Conservation (phyloP, 2,113 vertebrate species). For the Myiopsitta monachus region DNA sequence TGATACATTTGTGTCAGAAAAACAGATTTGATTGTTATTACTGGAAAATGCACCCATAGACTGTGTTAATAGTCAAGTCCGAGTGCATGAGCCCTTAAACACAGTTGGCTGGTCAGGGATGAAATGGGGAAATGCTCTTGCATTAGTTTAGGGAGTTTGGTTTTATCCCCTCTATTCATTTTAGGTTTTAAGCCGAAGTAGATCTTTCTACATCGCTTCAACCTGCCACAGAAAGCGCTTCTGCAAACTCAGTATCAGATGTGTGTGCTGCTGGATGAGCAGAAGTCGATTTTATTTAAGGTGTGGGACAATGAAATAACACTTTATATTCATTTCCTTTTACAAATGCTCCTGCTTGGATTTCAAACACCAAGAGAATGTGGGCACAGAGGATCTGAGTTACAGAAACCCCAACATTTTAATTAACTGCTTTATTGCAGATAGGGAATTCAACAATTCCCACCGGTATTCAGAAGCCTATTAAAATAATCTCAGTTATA, state of each 20-base stretch:
- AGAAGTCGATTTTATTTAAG: slow-evolving; percentile 54
- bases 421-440: slow-evolving; percentile 52
- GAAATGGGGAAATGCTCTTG: not conserved
- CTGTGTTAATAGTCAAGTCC: not conserved
- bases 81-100: not conserved
- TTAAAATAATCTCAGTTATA: slow-evolving; percentile 9
- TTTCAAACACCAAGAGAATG: slow-evolving; percentile 11
- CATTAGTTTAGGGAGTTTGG: not conserved
- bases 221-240: not conserved
- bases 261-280: not conserved
- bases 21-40: not conserved
- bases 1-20: not conserved
- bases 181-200: not conserved
- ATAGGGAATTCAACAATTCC: slow-evolving; percentile 29
- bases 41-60: not conserved
- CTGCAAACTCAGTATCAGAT: not conserved
- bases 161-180: not conserved
- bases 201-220: not conserved
- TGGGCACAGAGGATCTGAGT: not conserved
- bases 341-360: not conserved
- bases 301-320: not conserved
- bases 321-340: slow-evolving; percentile 15
- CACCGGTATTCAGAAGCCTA: slow-evolving; percentile 9
- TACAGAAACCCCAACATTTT: not conserved
- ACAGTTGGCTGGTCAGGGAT: not conserved